Evolutionary conservation across 2,888 invertebrate genomes (phyloP).

Genomic region (Pseudanteris insignis): DNA sequence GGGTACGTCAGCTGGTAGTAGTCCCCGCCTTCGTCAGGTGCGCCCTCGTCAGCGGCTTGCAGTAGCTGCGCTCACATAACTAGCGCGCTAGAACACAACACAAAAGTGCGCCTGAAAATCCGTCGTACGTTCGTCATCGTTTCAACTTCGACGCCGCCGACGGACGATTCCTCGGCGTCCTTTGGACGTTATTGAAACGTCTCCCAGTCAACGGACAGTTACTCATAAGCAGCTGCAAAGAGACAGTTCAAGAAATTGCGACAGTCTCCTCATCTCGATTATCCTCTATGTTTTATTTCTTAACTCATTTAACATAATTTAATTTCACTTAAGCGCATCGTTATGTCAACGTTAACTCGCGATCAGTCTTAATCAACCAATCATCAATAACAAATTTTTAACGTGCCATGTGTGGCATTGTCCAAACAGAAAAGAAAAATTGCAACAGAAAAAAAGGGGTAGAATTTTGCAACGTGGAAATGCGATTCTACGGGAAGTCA

Average conservation of each 20-base stretch:
- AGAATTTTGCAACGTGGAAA: background rate
- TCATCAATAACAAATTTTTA: no score
- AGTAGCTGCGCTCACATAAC: conserved; percentile 64
- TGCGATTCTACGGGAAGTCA: no score
- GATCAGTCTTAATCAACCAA: no score
- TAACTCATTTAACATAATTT: conserved; percentile 1
- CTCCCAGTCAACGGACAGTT: conserved; percentile 30
- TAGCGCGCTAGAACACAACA: conserved; percentile 66
- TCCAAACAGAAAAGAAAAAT: no score
- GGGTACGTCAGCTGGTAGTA: conserved; percentile 65
- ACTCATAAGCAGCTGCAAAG: conserved; percentile 38
- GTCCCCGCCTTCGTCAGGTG: conserved; percentile 59
- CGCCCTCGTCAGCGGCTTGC: conserved; percentile 62
- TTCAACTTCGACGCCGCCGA: conserved; percentile 29
- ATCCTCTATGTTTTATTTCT: background rate
- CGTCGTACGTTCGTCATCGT: conserved; percentile 23
- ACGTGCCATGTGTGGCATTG: no score
- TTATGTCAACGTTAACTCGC: no score
- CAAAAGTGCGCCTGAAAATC: conserved; percentile 56
- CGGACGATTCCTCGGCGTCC: conserved; percentile 14
- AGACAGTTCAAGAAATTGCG: conserved; percentile 37
- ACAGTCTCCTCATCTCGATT: conserved; percentile 18
- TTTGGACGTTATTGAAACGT: conserved; percentile 29
- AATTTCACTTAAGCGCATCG: no score
- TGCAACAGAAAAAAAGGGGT: background rate